These are phyloP conservation scores for Diachasma alloeum DNA, from an alignment of 1,140 invertebrate species.

Conservation along the genomic window DNA sequence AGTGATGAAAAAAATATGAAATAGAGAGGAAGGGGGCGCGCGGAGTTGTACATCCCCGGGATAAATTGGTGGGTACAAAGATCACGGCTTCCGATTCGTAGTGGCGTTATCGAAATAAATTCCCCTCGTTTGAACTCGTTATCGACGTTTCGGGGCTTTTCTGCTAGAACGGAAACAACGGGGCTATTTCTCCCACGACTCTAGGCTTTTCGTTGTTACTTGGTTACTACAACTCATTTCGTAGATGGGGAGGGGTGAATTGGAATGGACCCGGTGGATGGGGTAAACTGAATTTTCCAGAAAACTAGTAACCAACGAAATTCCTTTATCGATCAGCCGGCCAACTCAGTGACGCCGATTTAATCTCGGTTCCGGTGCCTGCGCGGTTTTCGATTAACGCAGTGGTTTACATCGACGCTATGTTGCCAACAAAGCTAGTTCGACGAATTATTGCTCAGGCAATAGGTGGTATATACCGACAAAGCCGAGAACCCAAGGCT, in stretches of 20 bases:
- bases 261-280: neutral
- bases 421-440: slow-evolving; percentile 1
- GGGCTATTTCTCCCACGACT: neutral
- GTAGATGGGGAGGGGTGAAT: neutral
- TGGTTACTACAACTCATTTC: too few relatives aligned
- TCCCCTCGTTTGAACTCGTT: neutral
- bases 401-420: neutral
- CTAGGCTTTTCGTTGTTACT: too few relatives aligned
- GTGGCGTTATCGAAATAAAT: slow-evolving; percentile 5
- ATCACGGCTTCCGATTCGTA: slow-evolving; percentile 7
- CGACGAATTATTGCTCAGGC: neutral
- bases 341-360: neutral
- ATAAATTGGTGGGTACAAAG: slow-evolving; percentile 4
- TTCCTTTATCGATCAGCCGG: neutral
- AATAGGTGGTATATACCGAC: neutral
- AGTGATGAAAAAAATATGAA: neutral
- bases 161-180: neutral
- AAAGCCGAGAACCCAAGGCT: neutral
- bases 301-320: neutral
- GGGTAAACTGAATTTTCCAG: neutral
- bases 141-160: slow-evolving; percentile 1
- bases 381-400: slow-evolving; percentile 2
- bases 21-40: neutral
- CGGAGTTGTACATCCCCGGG: neutral
- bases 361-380: neutral